Evolutionary conservation across 2,888 invertebrate genomes (phyloP), one percentile per base, ranked within the genome.

Genomic region (Ethmia dodecea): DNA sequence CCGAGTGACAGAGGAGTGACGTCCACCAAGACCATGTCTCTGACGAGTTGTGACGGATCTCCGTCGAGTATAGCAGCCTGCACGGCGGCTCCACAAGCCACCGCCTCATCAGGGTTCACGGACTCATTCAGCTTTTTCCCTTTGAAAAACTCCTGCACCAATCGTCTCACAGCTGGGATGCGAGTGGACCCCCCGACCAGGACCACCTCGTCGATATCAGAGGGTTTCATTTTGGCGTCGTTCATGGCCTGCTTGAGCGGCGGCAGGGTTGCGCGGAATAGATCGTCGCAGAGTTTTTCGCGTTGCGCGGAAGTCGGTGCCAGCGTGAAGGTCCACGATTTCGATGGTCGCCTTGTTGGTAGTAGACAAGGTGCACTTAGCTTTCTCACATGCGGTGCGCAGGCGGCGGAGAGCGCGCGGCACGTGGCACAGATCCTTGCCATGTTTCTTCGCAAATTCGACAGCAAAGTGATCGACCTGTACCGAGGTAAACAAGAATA

Each of bases 141-240:
- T 47, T 86, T 87, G 83, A 93, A 93, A 75, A 89, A 92, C 56
- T 89, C 89, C 68, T 91, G 88, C 25, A 93, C 71, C 47, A 93
- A 71, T 41, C 74, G 89, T 64, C 92, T 92, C 31, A 93, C 88
- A 65, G 92, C 92, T 0, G 93, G 93, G 37, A 93, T 92, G 35
- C 92, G 87, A 1, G 90, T 92, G 0, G 92, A 92, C n/a, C 92
- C 93, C 8, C 94, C 93, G 9, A 93, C 93, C 16, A 94, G 75
- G 0, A 93, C 93, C 3, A 93, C 89, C 51, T 93, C 93, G 57
- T 93, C 87, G 39, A 93, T 91, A 31, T 86, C 74, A 13, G 79
- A 74, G 58, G 93, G 93, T 66, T 92, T 92, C 77, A 93, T 71
- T 59, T 92, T 91, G 1, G 93, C 92, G 60, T 93, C 93, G 13